Conservation (phyloP, 2,888 invertebrate genomes). For the Sceliomorpha sp. region DNA sequence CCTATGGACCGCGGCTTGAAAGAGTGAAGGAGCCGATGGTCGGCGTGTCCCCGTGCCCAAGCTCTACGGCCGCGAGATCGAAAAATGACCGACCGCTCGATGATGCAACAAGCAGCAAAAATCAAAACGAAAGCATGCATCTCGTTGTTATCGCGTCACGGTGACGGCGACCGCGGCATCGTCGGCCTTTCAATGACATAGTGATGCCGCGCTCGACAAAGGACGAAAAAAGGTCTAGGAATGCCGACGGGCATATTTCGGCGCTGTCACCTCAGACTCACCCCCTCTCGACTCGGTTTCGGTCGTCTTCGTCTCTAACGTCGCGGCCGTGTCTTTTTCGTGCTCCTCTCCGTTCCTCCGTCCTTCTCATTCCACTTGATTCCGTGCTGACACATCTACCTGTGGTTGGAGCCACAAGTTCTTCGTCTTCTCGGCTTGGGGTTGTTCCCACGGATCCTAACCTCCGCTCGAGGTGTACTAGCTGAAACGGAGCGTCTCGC, state of each 20-base stretch:
- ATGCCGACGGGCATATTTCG: conserved; percentile 75
- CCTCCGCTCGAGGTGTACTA: conserved; percentile 42
- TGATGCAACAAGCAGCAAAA: conserved; percentile 24
- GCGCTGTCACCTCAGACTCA: conserved; percentile 74
- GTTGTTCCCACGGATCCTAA: conserved; percentile 48
- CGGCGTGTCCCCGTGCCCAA: no score
- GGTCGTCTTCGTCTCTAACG: conserved; percentile 37
- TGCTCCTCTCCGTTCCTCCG: conserved; percentile 3
- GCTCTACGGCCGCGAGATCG: no score
- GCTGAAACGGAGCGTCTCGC: conserved; percentile 35
- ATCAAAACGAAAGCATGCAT: conserved; percentile 32
- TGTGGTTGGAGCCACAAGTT: conserved; percentile 40
- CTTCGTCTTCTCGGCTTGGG: conserved; percentile 47
- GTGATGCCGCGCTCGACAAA: conserved; percentile 76
- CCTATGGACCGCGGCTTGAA: no score
- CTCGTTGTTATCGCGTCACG: conserved; percentile 36
- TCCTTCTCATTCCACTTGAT: conserved; percentile 37
- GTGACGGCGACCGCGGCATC: conserved; percentile 50
- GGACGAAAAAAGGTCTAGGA: conserved; percentile 76
- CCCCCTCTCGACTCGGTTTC: conserved; percentile 49
- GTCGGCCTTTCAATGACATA: conserved; percentile 67
- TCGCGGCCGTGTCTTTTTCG: conserved; percentile 8
- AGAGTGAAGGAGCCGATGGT: no score
- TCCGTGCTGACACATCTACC: conserved; percentile 48
- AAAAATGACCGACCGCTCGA: no score